A percentile compares a stretch with the other conserved stretches of the same genome.
These are phyloP conservation scores for Leptopilina myrica DNA, from an alignment of 2,888 invertebrate species.

Conservation along the genomic window DNA sequence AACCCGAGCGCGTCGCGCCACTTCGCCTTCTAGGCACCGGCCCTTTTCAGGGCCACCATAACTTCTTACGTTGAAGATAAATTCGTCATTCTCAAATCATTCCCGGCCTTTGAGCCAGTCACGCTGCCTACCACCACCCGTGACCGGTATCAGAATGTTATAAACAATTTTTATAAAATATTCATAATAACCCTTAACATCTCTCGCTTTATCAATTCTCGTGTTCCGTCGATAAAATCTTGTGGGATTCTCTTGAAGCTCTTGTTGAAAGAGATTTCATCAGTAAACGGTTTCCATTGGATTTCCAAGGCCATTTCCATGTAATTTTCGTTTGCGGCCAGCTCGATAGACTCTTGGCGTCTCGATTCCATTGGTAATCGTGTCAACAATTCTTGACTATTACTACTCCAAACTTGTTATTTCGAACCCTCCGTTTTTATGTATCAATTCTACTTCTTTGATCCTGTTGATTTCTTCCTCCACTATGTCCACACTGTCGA, in stretches of 20 bases:
- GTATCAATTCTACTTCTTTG: conserved; percentile 40
- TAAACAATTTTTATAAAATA: too few species aligned
- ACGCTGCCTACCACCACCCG: too few species aligned
- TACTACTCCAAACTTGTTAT: conserved; percentile 55
- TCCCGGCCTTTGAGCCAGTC: too few species aligned
- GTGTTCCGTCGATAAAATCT: not conserved
- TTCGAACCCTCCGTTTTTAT: conserved; percentile 53
- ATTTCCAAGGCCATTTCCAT: not conserved
- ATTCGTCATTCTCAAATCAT: too few species aligned
- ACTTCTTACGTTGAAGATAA: too few species aligned
- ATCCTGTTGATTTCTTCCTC: conserved; percentile 54
- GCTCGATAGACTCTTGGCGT: too few species aligned
- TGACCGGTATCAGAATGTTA: too few species aligned
- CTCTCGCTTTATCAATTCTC: not conserved
- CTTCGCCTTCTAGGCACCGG: too few species aligned
- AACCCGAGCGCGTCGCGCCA: too few species aligned
- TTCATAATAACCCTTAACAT: not conserved
- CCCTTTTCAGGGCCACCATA: too few species aligned
- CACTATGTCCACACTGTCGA: conserved; percentile 55
- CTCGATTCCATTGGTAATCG: too few species aligned
- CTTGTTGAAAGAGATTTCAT: not conserved
- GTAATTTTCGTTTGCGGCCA: too few species aligned
- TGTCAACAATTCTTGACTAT: conserved; percentile 16
- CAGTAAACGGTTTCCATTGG: not conserved
- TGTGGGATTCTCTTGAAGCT: not conserved